phyloP scores from a whole-genome alignment of 2,797 vertebrate genomes.

The Takifugu rubripes region DNA sequence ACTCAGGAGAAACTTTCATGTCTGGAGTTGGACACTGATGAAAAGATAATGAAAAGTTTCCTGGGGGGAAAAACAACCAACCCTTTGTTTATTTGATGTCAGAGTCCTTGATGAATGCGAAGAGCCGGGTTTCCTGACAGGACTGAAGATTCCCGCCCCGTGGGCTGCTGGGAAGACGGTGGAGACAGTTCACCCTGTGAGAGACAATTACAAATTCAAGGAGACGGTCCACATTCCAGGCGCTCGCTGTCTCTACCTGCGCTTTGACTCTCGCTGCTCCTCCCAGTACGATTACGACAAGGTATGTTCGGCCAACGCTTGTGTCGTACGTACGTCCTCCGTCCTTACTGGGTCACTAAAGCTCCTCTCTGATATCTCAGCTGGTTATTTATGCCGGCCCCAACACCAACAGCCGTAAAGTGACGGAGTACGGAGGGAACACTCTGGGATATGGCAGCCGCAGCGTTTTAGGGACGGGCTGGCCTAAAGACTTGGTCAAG shows the following conservation, averaged over 20 bases:
- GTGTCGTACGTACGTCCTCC: not conserved
- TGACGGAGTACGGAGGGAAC: conserved; percentile 98
- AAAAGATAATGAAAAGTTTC: too few relatives aligned
- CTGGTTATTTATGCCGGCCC: conserved; percentile 97
- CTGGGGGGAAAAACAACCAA: too few relatives aligned
- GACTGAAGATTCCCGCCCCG: conserved; percentile 96
- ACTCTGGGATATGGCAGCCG: conserved; percentile 97
- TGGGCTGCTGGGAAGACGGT: conserved; percentile 99
- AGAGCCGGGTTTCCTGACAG: conserved; percentile 95
- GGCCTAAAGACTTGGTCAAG: conserved; percentile 99
- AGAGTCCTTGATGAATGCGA: conserved; percentile 96
- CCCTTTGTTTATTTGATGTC: conserved; percentile 36
- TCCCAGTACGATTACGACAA: conserved; percentile 99
- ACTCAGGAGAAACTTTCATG: too few relatives aligned
- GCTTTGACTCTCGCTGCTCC: conserved; percentile 96
- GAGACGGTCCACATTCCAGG: conserved; percentile 98
- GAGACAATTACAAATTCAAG: conserved; percentile 99
- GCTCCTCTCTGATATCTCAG: conserved; percentile 70
- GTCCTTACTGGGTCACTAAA: not conserved
- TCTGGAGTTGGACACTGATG: too few relatives aligned
- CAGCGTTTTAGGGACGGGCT: conserved; percentile 96
- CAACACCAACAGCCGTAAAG: conserved; percentile 99
- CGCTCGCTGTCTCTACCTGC: conserved; percentile 94
- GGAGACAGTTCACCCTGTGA: conserved; percentile 95
- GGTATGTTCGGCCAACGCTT: conserved; percentile 66